Conservation (phyloP, 2,797 vertebrate species). For the Phrynocephalus forsythii region DNA sequence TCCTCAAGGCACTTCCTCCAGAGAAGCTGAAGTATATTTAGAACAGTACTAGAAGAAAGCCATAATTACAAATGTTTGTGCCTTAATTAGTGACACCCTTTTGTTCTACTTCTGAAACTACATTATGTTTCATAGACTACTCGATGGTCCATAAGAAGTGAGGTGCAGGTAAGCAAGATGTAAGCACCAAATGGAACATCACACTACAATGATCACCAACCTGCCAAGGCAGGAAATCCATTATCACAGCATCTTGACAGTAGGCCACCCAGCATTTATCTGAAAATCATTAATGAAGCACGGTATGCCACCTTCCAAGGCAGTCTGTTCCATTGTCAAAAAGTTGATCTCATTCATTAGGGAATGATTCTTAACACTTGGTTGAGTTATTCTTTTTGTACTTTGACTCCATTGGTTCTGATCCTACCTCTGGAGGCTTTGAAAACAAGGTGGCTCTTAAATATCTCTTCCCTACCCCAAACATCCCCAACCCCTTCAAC, state of each 20-base stretch:
- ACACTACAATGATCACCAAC: no score
- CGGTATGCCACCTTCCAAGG: background rate
- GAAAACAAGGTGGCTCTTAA: background rate
- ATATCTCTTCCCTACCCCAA: background rate
- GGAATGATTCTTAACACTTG: background rate
- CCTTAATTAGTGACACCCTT: slow-evolving; percentile 1
- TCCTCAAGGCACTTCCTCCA: background rate
- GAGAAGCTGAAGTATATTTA: background rate
- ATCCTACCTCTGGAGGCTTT: background rate
- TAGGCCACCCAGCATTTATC: background rate
- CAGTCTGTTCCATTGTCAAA: background rate
- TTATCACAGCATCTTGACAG: background rate
- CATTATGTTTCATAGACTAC: background rate
- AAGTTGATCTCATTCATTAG: background rate
- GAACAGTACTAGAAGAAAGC: background rate
- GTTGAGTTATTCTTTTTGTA: background rate
- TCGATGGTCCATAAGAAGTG: background rate
- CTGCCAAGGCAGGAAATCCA: no score
- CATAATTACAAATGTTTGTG: slow-evolving; percentile 10
- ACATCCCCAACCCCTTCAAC: background rate
- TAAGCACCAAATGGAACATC: background rate
- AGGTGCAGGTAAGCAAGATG: background rate
- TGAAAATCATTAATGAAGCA: background rate
- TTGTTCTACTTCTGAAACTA: background rate
- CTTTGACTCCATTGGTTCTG: background rate